Base-by-base conservation (phyloP, 2,797 vertebrate species). In the Chiropotes sagulatus region DNA sequence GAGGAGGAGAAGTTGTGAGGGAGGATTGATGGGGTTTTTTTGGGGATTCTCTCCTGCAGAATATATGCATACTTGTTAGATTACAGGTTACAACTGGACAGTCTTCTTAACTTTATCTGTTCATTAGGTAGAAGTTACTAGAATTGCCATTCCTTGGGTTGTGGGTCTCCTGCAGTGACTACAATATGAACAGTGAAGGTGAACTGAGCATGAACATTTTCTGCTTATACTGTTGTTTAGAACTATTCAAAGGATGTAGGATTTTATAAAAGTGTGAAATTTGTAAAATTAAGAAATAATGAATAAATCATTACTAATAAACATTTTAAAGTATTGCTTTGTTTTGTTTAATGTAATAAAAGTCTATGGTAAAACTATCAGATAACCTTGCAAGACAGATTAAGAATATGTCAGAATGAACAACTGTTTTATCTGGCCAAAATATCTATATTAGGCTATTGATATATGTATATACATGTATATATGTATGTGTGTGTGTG, bases 221-320 rank as follows among this genome's bases (percentile, higher is more conserved):
- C 58, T 61, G n/a, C 75, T 92, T 89, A 70, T 5, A 41, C 36
- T 73, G 28, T 81, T 78, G 24, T 28, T 82, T 72, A 67, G 54
- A 88, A 58, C 54, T 41, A 88, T 73, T 41, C 17, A 88, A 57
- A 41, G n/a, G 33, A 19, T 57, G 19, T 75, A 87, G 17, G 20
- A 15, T 76, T 89, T 84, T 88, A 14, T 87, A 52, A 61, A 92
- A 90, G 78, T 93, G 70, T 20, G 83, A 87, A 82, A 94, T 58
- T 4, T 61, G 52, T 5, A 73, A n/a, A 76, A 57, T 54, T 61
- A 48, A 73, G 41, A 96, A 88, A 64, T 61, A 67, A 73, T 17
- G 33, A 85, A 15, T 82, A 82, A 89, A 64, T 90, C 28, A 87
- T 90, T 94, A 78, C 39, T 75, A 88, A 28, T 84, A 85, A 50